Evolutionary conservation across 92 coral and sea anemone genomes (phyloP).

Genomic region (Epizoanthus scotinus): DNA sequence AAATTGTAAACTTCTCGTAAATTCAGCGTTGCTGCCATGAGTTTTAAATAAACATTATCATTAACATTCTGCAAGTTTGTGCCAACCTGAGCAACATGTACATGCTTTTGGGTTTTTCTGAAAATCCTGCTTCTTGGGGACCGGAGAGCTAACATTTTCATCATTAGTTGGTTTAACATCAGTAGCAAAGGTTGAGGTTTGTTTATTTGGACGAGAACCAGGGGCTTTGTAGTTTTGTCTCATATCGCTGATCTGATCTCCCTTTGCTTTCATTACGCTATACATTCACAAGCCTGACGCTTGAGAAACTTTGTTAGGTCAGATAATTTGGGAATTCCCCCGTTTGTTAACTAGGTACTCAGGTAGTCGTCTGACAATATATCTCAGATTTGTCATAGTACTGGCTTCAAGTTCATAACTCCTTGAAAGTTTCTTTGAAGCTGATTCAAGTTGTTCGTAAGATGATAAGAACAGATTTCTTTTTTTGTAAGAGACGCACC

Average conservation of each 20-base stretch:
- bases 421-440: conserved; percentile 23
- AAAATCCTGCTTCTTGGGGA: background rate
- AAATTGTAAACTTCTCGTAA: too few relatives aligned
- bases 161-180: conserved; percentile 16
- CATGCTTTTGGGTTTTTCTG: background rate
- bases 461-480: conserved; percentile 53
- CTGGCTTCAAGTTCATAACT: conserved; percentile 49
- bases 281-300: background rate
- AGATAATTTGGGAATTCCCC: conserved; percentile 27
- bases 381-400: conserved; percentile 54
- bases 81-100: conserved; percentile 41
- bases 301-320: too few relatives aligned
- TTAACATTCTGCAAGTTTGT: conserved; percentile 35
- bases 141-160: too few relatives aligned
- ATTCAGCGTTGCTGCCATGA: too few relatives aligned
- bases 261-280: background rate
- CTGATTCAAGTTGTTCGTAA: conserved; percentile 55
- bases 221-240: background rate
- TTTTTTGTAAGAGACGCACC: too few relatives aligned
- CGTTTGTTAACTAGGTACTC: conserved; percentile 50
- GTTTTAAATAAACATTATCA: too few relatives aligned
- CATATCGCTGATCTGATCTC: conserved; percentile 13
- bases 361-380: conserved; percentile 50
- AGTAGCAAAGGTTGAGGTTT: conserved; percentile 19
- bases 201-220: background rate